Evolutionary conservation across 2,888 invertebrate species (phyloP).

Genomic region (Escarpia spicata): DNA sequence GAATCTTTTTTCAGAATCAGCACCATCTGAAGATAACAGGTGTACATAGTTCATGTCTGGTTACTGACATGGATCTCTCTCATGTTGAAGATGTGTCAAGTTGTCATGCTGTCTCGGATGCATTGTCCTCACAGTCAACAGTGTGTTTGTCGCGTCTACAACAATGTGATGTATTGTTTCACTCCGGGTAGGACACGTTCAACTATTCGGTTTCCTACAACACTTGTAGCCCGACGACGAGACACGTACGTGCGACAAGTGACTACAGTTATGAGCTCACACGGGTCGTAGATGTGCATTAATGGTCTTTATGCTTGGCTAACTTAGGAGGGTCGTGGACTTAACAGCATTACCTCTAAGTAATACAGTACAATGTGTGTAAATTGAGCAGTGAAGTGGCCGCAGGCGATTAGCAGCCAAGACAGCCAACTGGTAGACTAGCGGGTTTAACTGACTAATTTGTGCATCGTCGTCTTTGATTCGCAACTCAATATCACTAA

Average conservation of each 20-base stretch:
- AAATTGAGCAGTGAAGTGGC: not conserved
- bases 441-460: not conserved
- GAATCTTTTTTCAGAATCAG: not conserved
- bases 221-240: not conserved
- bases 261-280: not conserved
- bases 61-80: not conserved
- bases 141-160: not conserved
- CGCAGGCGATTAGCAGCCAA: not conserved
- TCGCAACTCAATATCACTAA: not conserved
- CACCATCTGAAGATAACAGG: not conserved
- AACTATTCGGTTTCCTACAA: not conserved
- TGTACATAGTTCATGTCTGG: constrained; percentile 6
- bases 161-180: not conserved
- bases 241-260: not conserved
- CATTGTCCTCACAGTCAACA: not conserved
- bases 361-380: not conserved
- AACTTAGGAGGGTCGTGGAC: not conserved
- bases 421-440: not conserved
- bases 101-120: not conserved
- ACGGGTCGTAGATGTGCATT: not conserved
- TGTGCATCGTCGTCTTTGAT: not conserved
- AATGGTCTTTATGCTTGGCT: not conserved
- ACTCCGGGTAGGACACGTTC: not conserved
- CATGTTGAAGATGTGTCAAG: not conserved
- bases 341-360: constrained; percentile 13